Evolutionary conservation across 2,113 vertebrate species (phyloP).

Genomic region (Oryzias melastigma): DNA sequence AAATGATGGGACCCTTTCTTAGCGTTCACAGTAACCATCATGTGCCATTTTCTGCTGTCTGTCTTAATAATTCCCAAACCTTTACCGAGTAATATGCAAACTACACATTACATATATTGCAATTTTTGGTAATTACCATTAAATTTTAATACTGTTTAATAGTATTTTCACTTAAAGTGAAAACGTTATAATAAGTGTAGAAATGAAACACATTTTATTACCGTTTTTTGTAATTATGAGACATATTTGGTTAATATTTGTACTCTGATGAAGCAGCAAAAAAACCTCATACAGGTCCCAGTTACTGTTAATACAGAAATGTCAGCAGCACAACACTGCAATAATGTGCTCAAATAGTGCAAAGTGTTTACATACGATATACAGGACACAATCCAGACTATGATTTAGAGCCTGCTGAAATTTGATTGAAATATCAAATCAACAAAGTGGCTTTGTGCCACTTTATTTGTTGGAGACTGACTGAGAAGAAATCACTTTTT

Average conservation of each 20-base stretch:
- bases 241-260: slow-evolving; percentile 2
- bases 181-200: slow-evolving; percentile 1
- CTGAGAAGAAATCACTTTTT: too few relatives aligned
- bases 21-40: slow-evolving; percentile 59
- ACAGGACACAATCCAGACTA: background rate
- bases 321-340: slow-evolving; percentile 30
- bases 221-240: slow-evolving; percentile 9
- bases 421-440: too few relatives aligned
- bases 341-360: slow-evolving; percentile 3
- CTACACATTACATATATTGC: background rate
- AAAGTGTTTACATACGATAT: slow-evolving; percentile 13
- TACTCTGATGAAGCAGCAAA: slow-evolving; percentile 9
- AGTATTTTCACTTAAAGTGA: background rate
- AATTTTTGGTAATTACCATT: slow-evolving; percentile 6
- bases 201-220: slow-evolving; percentile 8
- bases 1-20: slow-evolving; percentile 66
- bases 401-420: background rate
- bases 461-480: too few relatives aligned
- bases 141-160: slow-evolving; percentile 12
- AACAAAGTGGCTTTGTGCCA: too few relatives aligned
- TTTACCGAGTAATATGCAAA: slow-evolving; percentile 15
- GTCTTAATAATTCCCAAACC: slow-evolving; percentile 30
- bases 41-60: slow-evolving; percentile 41
- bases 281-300: background rate
- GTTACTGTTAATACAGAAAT: slow-evolving; percentile 11